Evolutionary conservation across 2,888 invertebrate genomes (phyloP).

Genomic region (Synanthedon tipuliformis): DNA sequence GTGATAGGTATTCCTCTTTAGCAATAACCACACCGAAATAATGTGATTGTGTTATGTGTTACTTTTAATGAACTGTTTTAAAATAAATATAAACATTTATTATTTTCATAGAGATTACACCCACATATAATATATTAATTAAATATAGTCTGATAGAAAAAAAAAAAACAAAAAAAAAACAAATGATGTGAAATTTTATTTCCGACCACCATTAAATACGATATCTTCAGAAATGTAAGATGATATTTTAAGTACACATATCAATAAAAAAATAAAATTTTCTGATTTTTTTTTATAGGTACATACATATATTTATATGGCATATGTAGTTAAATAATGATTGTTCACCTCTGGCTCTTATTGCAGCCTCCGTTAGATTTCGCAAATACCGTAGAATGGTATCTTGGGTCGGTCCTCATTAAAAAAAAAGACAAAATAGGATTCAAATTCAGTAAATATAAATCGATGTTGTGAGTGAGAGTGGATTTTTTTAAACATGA

Average conservation of each 20-base stretch:
- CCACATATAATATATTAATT: no score
- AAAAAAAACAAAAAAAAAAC: no score
- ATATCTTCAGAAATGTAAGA: no score
- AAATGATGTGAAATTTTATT: no score
- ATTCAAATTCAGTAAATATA: conserved; percentile 19
- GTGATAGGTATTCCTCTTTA: no score
- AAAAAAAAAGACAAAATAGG: conserved; percentile 30
- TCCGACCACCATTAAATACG: no score
- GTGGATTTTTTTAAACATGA: background rate
- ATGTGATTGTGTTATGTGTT: no score
- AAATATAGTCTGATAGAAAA: no score
- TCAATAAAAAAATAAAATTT: background rate
- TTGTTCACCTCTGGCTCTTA: conserved; percentile 43
- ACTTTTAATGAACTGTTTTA: no score
- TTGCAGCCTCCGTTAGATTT: conserved; percentile 46
- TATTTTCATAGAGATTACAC: no score
- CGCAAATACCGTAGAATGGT: conserved; percentile 48
- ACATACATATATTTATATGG: background rate
- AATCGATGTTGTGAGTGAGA: background rate
- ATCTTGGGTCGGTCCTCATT: conserved; percentile 50
- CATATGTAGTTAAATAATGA: conserved; percentile 21
- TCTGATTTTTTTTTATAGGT: background rate
- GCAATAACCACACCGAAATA: no score
- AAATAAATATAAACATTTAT: no score
- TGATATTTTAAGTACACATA: background rate